Base-by-base conservation (phyloP, 2,888 invertebrate species). In the Acholoe squamosa region DNA sequence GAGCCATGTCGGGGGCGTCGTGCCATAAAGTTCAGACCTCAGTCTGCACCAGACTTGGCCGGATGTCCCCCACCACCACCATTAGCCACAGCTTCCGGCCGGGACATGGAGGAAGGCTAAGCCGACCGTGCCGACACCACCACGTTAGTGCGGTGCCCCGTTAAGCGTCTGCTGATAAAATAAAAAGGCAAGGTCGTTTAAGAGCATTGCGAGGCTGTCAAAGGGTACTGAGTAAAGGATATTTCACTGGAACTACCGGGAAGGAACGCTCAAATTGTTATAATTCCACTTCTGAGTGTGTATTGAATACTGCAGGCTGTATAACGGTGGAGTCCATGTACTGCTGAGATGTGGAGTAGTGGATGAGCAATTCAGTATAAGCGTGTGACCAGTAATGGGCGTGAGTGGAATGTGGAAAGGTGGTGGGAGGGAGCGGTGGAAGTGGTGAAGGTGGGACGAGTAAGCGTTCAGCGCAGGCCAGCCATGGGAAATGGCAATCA, bases 401-500 rank as follows among this genome's bases (percentile, higher is more conserved):
- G 3, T 84, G 84, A 34, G 84, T 28, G 43, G 84, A 84, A 22
- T 84, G 84, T 16, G 10, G 43, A 25, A n/a, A 84, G 84, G 43
- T 19, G 22, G 25, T 84, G 84, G 5, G 34, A 5, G 52, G 1
- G 84, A 43, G 84, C 10, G 52, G 84, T 1, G 84, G 84, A n/a
- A n/a, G 34, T 31, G 33, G n/a, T n/a, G n/a, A n/a, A n/a, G n/a
- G n/a, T n/a, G n/a, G 28, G 76, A 25, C 25, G 76, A 12, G 76
- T n/a, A 77, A 19, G 34, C 3, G 28, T 28, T 31, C n/a, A 77
- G 31, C 3, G 33, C 28, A 31, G 19, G 77, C 5, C 22, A 25
- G 61, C n/a, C 61, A 61, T 22, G 61, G 86, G 86, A 86, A 86
- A 86, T 86, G 86, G 86, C 86, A 86, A 86, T 86, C 86, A 86